Evolutionary conservation across 1,140 invertebrate genomes (phyloP).

Genomic region (Ruditapes philippinarum): DNA sequence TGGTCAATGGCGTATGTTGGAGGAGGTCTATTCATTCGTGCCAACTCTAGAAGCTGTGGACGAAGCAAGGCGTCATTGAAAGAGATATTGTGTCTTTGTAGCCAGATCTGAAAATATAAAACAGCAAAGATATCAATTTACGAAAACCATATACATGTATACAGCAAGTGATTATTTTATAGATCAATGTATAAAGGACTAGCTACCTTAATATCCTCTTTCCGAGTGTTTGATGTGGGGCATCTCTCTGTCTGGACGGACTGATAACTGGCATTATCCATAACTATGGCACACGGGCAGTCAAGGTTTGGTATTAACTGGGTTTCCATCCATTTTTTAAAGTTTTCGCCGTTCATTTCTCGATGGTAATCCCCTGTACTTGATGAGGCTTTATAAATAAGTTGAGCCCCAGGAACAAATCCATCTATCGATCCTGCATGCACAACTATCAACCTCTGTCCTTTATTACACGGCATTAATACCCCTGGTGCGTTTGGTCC

Average conservation of each 20-base stretch:
- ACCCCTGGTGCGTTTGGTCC: background rate
- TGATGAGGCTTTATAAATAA: background rate
- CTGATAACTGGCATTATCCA: background rate
- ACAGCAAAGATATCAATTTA: background rate
- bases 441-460: background rate
- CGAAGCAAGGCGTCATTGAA: background rate
- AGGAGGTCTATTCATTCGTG: background rate
- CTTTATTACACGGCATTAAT: background rate
- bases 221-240: background rate
- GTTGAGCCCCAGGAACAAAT: background rate
- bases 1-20: background rate
- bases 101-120: background rate
- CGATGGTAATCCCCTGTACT: background rate
- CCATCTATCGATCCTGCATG: background rate
- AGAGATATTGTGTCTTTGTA: background rate
- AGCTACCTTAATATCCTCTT: conserved; percentile 6
- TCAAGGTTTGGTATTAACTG: background rate
- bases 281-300: background rate
- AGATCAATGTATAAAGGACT: background rate
- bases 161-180: background rate
- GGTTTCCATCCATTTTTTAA: background rate
- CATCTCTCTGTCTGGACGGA: background rate
- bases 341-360: background rate
- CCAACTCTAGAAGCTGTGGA: background rate
- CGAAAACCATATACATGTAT: too few species aligned